These are phyloP conservation scores for Erebia palarica DNA, from an alignment of 2,888 invertebrate genomes.

Conservation along the genomic window DNA sequence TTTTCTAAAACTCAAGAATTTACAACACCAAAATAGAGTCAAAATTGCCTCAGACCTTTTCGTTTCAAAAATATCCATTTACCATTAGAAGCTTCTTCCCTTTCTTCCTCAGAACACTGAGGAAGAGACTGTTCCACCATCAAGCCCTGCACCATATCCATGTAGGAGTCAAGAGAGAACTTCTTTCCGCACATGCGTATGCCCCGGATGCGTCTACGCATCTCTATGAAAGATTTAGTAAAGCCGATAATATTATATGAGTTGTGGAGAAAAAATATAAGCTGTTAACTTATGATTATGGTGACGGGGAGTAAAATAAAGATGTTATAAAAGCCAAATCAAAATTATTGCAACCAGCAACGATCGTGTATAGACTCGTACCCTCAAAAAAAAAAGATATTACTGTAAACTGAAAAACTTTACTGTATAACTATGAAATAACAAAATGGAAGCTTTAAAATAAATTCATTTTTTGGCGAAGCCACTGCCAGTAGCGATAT, in stretches of 20 bases:
- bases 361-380: not conserved
- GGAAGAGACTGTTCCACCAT: conserved; percentile 81
- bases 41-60: conserved; percentile 10
- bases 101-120: conserved; percentile 80
- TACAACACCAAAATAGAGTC: not conserved
- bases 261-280: not conserved
- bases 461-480: no score
- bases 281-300: not conserved
- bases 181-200: conserved; percentile 95
- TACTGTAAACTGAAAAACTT: no score
- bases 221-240: conserved; percentile 76
- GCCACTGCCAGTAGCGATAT: no score
- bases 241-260: conserved; percentile 25
- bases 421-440: no score
- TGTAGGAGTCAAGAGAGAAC: conserved; percentile 94
- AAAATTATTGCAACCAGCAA: not conserved
- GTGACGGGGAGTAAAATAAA: not conserved
- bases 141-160: conserved; percentile 92
- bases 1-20: not conserved
- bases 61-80: conserved; percentile 32
- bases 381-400: not conserved
- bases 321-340: not conserved
- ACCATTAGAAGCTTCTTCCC: conserved; percentile 75
- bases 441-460: not conserved
- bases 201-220: conserved; percentile 92